Conservation (phyloP, 2,797 vertebrate species). For the Esox masquinongy region DNA sequence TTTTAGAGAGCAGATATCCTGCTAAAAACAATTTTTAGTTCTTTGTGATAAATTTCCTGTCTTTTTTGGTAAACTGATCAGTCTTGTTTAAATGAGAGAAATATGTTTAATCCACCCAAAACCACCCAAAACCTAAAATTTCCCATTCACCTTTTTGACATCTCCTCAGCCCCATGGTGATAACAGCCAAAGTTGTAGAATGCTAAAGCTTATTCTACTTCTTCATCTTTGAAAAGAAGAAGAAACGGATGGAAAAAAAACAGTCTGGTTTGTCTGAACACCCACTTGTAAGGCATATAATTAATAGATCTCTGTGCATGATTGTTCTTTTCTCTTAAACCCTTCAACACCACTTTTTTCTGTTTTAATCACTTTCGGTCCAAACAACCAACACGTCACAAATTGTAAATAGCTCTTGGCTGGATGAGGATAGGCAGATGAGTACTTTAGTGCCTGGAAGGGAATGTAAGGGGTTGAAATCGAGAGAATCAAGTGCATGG, state of each 20-base stretch:
- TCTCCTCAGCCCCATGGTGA: slow-evolving; percentile 60
- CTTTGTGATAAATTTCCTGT: slow-evolving; percentile 42
- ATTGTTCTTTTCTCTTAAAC: slow-evolving; percentile 46
- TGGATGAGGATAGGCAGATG: slow-evolving; percentile 51
- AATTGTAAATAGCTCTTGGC: slow-evolving; percentile 64
- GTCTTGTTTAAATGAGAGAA: slow-evolving; percentile 54
- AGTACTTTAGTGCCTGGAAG: slow-evolving; percentile 41
- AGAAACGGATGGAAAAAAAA: slow-evolving; percentile 33
- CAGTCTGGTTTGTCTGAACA: slow-evolving; percentile 27
- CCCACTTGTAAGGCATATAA: slow-evolving; percentile 45
- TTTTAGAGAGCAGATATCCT: slow-evolving; percentile 50
- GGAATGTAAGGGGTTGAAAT: slow-evolving; percentile 28
- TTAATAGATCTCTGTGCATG: slow-evolving; percentile 54
- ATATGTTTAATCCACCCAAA: slow-evolving; percentile 58
- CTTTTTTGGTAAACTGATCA: slow-evolving; percentile 21
- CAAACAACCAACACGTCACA: slow-evolving; percentile 26
- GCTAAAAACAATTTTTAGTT: slow-evolving; percentile 53
- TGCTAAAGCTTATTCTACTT: slow-evolving; percentile 49
- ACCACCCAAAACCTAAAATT: slow-evolving; percentile 47
- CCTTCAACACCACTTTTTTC: slow-evolving; percentile 19
- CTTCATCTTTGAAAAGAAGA: slow-evolving; percentile 27
- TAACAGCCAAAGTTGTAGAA: slow-evolving; percentile 43
- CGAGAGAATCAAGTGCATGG: slow-evolving; percentile 40
- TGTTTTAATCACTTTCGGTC: slow-evolving; percentile 52
- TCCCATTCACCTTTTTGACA: slow-evolving; percentile 58